A percentile compares a stretch with the other conserved stretches of the same genome.
Conservation (phyloP, 2,113 vertebrate species). For the Colossoma macropomum region DNA sequence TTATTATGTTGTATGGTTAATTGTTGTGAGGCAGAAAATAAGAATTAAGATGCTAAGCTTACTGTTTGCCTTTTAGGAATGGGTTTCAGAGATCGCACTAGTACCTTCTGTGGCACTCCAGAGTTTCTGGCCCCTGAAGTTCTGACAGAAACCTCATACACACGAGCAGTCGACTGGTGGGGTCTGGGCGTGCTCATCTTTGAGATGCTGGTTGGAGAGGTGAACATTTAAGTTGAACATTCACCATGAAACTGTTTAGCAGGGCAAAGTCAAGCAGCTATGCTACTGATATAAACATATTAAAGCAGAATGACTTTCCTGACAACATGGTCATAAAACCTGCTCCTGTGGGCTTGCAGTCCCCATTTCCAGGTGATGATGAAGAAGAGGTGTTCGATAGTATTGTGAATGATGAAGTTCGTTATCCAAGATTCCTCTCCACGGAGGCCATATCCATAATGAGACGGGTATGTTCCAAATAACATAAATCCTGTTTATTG, state of each 20-base stretch:
- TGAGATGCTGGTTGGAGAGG: constrained; percentile 99
- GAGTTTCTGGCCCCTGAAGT: constrained; percentile 98
- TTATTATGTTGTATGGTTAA: too few relatives aligned
- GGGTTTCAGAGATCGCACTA: constrained; percentile 97
- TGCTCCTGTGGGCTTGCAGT: constrained; percentile 72
- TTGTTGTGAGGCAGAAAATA: too few relatives aligned
- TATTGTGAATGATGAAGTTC: constrained; percentile 98
- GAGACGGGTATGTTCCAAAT: constrained; percentile 83
- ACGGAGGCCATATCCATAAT: constrained; percentile 98
- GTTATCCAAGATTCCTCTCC: constrained; percentile 95
- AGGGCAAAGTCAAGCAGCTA: neutral
- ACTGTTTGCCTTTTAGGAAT: constrained; percentile 81
- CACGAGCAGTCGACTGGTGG: constrained; percentile 98
- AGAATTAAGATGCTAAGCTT: too few relatives aligned
- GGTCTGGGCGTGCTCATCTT: constrained; percentile 98
- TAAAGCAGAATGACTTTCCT: neutral
- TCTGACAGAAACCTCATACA: constrained; percentile 97
- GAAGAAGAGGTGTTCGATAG: constrained; percentile 99
- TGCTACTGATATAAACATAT: neutral
- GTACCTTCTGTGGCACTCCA: constrained; percentile 97
- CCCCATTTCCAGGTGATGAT: constrained; percentile 97
- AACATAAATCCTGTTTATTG: neutral
- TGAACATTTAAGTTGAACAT: constrained; percentile 67
- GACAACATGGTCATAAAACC: neutral
- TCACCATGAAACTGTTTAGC: neutral